Evolutionary conservation across 35 echinoderm and acorn worm genomes (phyloP).

Genomic region (Ophiothrix spiculata): DNA sequence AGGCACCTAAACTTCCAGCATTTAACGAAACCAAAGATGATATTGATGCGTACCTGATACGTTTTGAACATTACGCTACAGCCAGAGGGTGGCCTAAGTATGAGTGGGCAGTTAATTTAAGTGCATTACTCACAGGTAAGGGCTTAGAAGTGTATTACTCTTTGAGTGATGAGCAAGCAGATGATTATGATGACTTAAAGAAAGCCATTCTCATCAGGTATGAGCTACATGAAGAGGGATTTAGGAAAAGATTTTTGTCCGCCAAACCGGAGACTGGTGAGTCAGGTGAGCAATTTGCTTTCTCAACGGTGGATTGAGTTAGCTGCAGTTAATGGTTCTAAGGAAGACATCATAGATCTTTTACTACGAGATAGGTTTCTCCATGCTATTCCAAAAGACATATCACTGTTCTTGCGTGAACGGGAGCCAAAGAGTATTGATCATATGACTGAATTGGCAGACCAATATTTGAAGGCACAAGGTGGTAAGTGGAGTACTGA

Average conservation of each 20-base stretch:
- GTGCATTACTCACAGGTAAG: conserved; percentile 47
- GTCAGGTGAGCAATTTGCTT: not conserved
- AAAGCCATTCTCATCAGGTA: conserved; percentile 26
- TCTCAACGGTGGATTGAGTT: conserved; percentile 1
- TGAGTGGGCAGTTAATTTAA: conserved; percentile 58
- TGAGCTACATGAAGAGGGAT: conserved; percentile 29
- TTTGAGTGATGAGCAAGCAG: conserved; percentile 2
- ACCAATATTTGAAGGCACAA: conserved; percentile 43
- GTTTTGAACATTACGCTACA: conserved; percentile 52
- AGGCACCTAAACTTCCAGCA: conserved; percentile 44
- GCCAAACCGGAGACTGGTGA: conserved; percentile 25
- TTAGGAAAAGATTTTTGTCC: conserved; percentile 25
- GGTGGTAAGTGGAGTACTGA: not conserved
- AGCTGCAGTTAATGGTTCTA: not conserved
- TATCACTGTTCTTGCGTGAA: conserved; percentile 14
- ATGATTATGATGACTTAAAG: conserved; percentile 31
- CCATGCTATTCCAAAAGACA: not conserved
- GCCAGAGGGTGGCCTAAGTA: conserved; percentile 37
- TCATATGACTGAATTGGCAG: not conserved
- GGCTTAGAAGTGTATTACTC: conserved; percentile 45
- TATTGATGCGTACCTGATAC: conserved; percentile 58
- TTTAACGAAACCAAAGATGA: conserved; percentile 51
- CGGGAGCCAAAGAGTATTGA: conserved; percentile 3
- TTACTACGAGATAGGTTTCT: conserved; percentile 30
- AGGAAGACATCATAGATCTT: not conserved